Evolutionary conservation across 2,888 invertebrate species (phyloP).

Genomic region (Agrochola circellaris): DNA sequence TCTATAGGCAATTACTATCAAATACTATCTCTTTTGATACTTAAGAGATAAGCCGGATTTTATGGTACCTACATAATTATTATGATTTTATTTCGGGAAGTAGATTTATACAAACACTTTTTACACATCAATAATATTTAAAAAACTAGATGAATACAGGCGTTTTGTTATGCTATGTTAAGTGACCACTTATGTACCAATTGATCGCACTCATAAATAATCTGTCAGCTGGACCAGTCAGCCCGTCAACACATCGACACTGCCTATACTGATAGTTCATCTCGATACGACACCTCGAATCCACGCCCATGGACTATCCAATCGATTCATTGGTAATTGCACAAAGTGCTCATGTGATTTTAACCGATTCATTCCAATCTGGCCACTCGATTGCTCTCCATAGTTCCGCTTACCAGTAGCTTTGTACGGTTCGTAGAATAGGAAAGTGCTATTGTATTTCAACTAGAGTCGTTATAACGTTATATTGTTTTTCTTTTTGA

Average conservation of each 20-base stretch:
- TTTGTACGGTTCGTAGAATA: slow-evolving; percentile 11
- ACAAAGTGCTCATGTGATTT: slow-evolving; percentile 69
- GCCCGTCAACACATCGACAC: neutral
- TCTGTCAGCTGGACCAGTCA: neutral
- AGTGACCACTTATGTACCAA: neutral
- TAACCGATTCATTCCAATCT: slow-evolving; percentile 70
- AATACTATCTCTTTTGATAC: no score
- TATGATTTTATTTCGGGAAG: no score
- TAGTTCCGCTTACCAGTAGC: slow-evolving; percentile 33
- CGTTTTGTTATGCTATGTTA: neutral
- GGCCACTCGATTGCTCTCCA: slow-evolving; percentile 61
- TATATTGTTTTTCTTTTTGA: no score
- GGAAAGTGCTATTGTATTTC: neutral
- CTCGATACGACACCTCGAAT: slow-evolving; percentile 14
- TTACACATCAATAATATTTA: no score
- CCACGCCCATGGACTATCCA: slow-evolving; percentile 9
- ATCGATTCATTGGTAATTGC: slow-evolving; percentile 63
- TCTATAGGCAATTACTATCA: neutral
- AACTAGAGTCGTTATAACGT: no score
- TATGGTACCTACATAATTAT: neutral
- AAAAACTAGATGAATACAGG: no score
- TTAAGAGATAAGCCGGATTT: neutral
- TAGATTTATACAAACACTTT: no score
- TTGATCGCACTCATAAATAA: neutral
- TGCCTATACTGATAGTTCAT: slow-evolving; percentile 7